These are phyloP conservation scores for Chiridota heheva DNA, from an alignment of 35 echinoderm and acorn worm species.

Conservation along the genomic window DNA sequence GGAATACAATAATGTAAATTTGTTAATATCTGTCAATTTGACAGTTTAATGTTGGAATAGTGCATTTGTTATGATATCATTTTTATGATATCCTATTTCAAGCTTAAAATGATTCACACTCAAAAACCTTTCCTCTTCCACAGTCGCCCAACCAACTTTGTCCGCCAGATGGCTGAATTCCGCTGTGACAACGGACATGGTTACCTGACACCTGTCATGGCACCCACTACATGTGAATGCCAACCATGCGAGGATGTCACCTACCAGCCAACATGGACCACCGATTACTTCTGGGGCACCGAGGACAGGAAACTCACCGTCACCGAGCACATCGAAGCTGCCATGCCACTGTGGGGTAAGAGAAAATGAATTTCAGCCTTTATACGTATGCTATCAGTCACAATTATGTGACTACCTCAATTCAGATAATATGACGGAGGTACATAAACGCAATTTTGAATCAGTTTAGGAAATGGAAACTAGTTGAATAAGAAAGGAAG, in stretches of 20 bases:
- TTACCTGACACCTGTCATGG: conserved; percentile 67
- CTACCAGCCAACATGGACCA: conserved; percentile 60
- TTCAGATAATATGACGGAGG: no score
- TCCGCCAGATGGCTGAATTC: conserved; percentile 88
- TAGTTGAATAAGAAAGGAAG: no score
- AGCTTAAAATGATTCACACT: background rate
- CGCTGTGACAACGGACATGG: conserved; percentile 76
- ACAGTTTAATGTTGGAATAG: no score
- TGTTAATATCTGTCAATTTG: no score
- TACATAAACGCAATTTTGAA: no score
- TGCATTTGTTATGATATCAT: no score
- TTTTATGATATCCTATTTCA: background rate
- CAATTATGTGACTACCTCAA: no score
- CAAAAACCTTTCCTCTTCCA: background rate
- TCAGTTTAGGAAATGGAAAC: no score
- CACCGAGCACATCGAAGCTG: conserved; percentile 5
- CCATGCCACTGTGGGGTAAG: conserved; percentile 70
- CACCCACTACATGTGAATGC: conserved; percentile 76
- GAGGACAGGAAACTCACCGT: conserved; percentile 13
- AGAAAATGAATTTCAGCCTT: background rate
- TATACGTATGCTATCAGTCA: no score
- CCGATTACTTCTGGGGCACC: conserved; percentile 63
- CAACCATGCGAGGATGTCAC: conserved; percentile 82
- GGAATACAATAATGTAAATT: no score
- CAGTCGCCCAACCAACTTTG: conserved; percentile 80